These are phyloP conservation scores for Neogobius melanostomus DNA, from an alignment of 2,113 vertebrate species.

Conservation along the genomic window DNA sequence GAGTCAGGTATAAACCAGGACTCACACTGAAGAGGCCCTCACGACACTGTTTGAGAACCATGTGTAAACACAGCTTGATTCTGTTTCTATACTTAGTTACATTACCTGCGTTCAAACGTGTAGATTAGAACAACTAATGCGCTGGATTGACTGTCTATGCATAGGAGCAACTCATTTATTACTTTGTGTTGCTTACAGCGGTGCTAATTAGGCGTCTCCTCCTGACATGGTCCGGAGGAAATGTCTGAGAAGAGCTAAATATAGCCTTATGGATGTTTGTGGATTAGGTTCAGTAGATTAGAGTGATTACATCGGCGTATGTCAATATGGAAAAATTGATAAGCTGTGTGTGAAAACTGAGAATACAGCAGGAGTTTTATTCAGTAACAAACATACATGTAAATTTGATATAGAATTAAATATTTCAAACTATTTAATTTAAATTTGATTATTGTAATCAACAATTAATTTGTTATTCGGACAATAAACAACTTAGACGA, in stretches of 20 bases:
- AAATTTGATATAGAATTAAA: no score
- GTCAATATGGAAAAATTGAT: neutral
- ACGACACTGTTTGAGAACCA: neutral
- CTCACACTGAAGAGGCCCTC: neutral
- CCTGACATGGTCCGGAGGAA: constrained; percentile 10
- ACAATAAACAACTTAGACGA: no score
- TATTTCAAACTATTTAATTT: no score
- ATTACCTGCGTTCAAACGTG: neutral
- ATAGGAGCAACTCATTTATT: neutral
- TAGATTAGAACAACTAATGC: neutral
- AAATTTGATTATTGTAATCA: no score
- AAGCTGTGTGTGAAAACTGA: neutral
- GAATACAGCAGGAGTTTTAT: neutral
- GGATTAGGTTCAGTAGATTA: constrained; percentile 10
- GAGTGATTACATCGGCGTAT: neutral
- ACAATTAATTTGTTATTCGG: no score
- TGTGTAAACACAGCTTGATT: neutral
- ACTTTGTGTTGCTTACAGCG: neutral
- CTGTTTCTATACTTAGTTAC: neutral
- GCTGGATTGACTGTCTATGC: neutral
- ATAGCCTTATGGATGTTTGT: constrained; percentile 2
- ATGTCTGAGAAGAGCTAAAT: neutral
- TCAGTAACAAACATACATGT: neutral
- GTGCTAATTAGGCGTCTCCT: constrained; percentile 4
- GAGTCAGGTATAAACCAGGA: neutral